Evolutionary conservation across 2,888 invertebrate species (phyloP).

Genomic region (Enchytraeus crypticus): DNA sequence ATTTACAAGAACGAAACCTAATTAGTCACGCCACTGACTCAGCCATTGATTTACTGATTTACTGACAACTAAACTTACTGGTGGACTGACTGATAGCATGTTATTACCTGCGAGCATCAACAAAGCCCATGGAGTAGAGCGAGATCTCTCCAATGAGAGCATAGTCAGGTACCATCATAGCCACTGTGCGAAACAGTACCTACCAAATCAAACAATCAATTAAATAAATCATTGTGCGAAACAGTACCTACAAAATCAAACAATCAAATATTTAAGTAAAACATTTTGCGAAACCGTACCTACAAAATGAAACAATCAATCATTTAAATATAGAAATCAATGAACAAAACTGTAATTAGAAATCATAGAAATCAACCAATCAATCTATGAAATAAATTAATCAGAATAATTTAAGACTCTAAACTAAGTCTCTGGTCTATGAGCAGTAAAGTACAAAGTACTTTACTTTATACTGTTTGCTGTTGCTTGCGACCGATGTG

Average conservation of each 20-base stretch:
- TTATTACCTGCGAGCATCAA: slow-evolving; percentile 53
- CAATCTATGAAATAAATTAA: too few species aligned
- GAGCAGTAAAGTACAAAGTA: too few species aligned
- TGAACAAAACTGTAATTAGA: not conserved
- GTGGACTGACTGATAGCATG: too few species aligned
- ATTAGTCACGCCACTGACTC: too few species aligned
- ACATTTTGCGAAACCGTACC: not conserved
- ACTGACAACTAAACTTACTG: too few species aligned
- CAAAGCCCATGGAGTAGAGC: slow-evolving; percentile 50
- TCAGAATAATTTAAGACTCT: not conserved
- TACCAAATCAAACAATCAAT: too few species aligned
- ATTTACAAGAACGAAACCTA: too few species aligned
- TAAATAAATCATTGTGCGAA: too few species aligned
- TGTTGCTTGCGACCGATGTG: too few species aligned
- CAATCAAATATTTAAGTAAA: not conserved
- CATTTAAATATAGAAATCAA: not conserved
- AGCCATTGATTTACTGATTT: too few species aligned
- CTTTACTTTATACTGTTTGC: too few species aligned
- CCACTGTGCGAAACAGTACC: slow-evolving; percentile 53
- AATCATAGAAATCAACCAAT: not conserved
- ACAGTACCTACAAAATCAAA: slow-evolving; percentile 50
- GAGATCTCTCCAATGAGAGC: slow-evolving; percentile 50
- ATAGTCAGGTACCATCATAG: slow-evolving; percentile 51
- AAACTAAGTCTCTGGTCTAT: too few species aligned
- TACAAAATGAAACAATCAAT: not conserved